Evolutionary conservation across 2,888 invertebrate species (phyloP).

Genomic region (Temnothorax rugatulus): DNA sequence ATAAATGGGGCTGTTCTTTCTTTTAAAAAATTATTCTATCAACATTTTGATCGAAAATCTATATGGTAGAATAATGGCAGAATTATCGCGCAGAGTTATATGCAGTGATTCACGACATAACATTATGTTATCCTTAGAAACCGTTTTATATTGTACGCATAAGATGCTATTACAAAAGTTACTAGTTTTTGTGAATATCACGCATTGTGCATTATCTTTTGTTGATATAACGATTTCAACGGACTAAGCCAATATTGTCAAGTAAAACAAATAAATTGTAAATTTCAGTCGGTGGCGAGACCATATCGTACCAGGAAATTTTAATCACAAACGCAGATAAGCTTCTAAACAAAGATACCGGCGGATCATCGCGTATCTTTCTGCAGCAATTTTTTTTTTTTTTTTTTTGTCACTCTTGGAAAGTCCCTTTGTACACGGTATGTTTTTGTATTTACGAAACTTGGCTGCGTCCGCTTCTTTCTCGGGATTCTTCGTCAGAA

Average conservation of each 20-base stretch:
- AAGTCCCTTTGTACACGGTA: slow-evolving; percentile 64
- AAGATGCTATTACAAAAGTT: background rate
- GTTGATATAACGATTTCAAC: background rate
- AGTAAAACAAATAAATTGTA: slow-evolving; percentile 30
- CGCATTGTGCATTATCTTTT: background rate
- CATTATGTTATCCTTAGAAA: background rate
- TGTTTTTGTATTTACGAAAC: slow-evolving; percentile 71
- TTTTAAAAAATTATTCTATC: background rate
- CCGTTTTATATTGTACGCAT: background rate
- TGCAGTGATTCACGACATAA: background rate
- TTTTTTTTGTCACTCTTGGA: slow-evolving; percentile 74
- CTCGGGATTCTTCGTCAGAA: slow-evolving; percentile 59
- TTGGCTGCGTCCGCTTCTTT: slow-evolving; percentile 55
- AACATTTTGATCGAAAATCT: background rate
- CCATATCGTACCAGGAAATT: slow-evolving; percentile 54
- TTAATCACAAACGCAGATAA: slow-evolving; percentile 69
- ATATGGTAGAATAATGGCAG: background rate
- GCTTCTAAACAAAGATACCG: background rate
- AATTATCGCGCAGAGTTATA: background rate
- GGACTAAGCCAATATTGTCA: background rate
- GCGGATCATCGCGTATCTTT: slow-evolving; percentile 44
- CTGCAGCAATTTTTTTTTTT: slow-evolving; percentile 72
- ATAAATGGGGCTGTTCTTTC: background rate
- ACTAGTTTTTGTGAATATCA: background rate
- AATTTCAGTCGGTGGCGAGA: slow-evolving; percentile 17